phyloP scores from a whole-genome alignment of 2,888 invertebrate genomes.

The Tetropium fuscum region DNA sequence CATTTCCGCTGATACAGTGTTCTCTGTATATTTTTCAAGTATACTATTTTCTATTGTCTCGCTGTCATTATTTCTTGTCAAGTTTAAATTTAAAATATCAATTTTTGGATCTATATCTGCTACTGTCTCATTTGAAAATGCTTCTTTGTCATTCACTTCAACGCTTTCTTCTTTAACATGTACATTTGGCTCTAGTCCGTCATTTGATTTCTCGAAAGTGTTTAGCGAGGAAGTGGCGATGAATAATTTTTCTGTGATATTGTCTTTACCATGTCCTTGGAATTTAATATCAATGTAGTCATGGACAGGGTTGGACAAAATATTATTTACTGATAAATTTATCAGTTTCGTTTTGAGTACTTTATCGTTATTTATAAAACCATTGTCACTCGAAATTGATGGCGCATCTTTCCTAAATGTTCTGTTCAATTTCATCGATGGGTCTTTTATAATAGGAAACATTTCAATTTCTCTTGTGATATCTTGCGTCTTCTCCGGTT shows the following conservation, averaged over 20 bases:
- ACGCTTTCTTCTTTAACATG: neutral
- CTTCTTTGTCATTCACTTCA: neutral
- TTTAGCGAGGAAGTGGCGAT: neutral
- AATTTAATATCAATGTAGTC: slow-evolving; percentile 54
- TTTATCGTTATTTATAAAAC: slow-evolving; percentile 15
- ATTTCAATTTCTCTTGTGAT: slow-evolving; percentile 61
- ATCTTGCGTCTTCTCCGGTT: slow-evolving; percentile 10
- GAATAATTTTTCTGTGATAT: slow-evolving; percentile 11
- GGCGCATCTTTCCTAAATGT: slow-evolving; percentile 63
- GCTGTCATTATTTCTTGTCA: slow-evolving; percentile 49
- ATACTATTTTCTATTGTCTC: slow-evolving; percentile 35
- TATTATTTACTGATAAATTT: slow-evolving; percentile 37
- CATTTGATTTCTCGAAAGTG: slow-evolving; percentile 2
- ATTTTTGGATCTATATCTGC: slow-evolving; percentile 62
- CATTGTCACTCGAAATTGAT: slow-evolving; percentile 8
- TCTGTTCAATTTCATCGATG: slow-evolving; percentile 59
- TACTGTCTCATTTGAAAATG: neutral
- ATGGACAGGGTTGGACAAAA: slow-evolving; percentile 30
- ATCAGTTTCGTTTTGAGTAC: slow-evolving; percentile 32
- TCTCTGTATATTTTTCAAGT: neutral
- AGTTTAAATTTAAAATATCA: slow-evolving; percentile 66
- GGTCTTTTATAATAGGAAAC: slow-evolving; percentile 55
- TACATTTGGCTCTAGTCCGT: neutral
- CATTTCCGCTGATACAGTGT: slow-evolving; percentile 4
- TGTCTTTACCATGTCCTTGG: slow-evolving; percentile 38